Base-by-base conservation (phyloP, 2,113 vertebrate genomes). In the Zosterops borbonicus region DNA sequence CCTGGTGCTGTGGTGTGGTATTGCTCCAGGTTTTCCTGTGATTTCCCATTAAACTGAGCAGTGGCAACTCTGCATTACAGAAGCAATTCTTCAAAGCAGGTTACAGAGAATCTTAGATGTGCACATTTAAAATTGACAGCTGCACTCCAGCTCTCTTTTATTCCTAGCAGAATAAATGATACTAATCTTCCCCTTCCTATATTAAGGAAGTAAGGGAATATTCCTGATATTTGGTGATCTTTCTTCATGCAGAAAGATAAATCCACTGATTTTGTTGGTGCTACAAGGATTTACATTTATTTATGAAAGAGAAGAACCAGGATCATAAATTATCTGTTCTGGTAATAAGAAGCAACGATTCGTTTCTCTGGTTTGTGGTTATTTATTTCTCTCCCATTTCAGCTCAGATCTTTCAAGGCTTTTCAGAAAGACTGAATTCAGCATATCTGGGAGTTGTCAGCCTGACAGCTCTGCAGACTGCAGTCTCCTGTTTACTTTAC, bases 401-500 rank as follows among this genome's bases (percentile, higher is more conserved):
- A 84, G 73, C 71, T 79, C 60, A 42, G 37, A 87, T 60, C 89
- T 86, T 62, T 58, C 50, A 63, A 64, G 56, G 37, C 79, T 88
- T 90, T 93, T 83, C 80, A 81, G 76, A 89, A 91, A 70, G 67
- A 37, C 60, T 49, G 41, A 92, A 63, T 89, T 83, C 88, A 97
- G 88, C 93, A 58, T 71, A 71, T 93, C 90, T 90, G 49, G 56
- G 80, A 56, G 82, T 28, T 94, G 82, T 74, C 87, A 88, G 56
- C 55, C 83, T 0, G 1, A 67, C 73, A 92, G 62, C 85, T 92
- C 90, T 89, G 76, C 85, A 86, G 88, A 58, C 33, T 86, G 68
- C 68, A 62, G 52, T 39, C 94, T 94, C 53, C 79, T 92, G 64
- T 93, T 96, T 90, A 23, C 68, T 94, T 90, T 67, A 90, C 76